Evolutionary conservation across 2,888 invertebrate genomes (phyloP).

Genomic region (Orthosia cruda): DNA sequence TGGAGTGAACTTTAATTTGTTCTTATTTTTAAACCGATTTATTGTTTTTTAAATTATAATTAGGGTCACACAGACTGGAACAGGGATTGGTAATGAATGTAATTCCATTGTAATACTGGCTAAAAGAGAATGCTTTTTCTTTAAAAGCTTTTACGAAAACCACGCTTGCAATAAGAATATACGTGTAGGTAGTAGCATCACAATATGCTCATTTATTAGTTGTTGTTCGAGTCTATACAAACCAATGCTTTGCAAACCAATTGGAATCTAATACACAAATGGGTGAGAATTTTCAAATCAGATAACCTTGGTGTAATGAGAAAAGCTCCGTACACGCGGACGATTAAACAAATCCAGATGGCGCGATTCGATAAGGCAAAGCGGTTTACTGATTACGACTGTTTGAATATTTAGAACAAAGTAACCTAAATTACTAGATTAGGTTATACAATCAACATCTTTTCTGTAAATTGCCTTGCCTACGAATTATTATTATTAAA

Average conservation of each 20-base stretch:
- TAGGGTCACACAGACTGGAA: no score
- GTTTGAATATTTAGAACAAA: background rate
- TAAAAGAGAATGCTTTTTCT: no score
- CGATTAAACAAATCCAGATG: constrained; percentile 38
- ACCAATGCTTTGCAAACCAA: background rate
- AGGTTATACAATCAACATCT: background rate
- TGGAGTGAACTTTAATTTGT: no score
- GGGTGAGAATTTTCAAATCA: background rate
- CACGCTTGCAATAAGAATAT: no score
- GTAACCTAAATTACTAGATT: background rate
- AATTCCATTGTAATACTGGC: no score
- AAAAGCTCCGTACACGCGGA: constrained; percentile 28
- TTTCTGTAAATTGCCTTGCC: background rate
- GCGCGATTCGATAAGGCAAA: constrained; percentile 6
- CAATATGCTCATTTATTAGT: no score
- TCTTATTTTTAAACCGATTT: no score
- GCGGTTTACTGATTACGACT: constrained; percentile 9
- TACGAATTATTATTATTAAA: background rate
- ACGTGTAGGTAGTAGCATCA: no score
- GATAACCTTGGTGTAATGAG: constrained; percentile 20
- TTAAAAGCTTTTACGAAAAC: no score
- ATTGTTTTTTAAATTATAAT: no score
- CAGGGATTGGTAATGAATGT: no score
- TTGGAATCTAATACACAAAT: background rate
- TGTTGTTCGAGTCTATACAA: no score